Conservation (phyloP, 2,113 vertebrate species). For the Planiliza haematocheilus region DNA sequence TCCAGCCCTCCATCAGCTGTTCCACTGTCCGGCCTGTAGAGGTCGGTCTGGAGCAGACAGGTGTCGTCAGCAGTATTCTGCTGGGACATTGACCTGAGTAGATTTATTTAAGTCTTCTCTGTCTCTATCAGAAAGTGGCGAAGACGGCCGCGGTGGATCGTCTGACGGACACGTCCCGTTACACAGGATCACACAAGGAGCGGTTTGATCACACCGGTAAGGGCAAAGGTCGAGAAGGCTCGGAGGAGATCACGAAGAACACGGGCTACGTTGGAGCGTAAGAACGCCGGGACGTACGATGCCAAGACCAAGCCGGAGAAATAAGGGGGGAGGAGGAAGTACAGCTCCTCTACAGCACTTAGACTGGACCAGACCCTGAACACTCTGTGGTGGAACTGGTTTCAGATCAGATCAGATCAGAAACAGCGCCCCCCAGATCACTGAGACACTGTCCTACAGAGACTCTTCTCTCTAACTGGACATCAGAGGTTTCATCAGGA, state of each 20-base stretch:
- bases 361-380: constrained; percentile 72
- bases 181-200: constrained; percentile 95
- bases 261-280: constrained; percentile 94
- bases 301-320: constrained; percentile 88
- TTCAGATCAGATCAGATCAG: no score
- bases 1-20: no score
- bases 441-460: no score
- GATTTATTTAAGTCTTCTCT: not conserved
- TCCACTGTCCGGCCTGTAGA: no score
- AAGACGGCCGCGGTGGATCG: constrained; percentile 89
- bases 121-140: constrained; percentile 87
- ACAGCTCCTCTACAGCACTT: constrained; percentile 44
- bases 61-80: no score
- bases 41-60: no score
- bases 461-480: no score
- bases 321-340: not conserved
- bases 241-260: constrained; percentile 91
- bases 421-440: no score
- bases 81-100: no score
- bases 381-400: not conserved
- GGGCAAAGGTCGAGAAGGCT: constrained; percentile 91
- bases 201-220: constrained; percentile 91
- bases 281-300: constrained; percentile 92
- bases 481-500: no score
- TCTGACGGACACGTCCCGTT: constrained; percentile 92